These are phyloP conservation scores for Mystacides longicornis DNA, from an alignment of 2,888 invertebrate species.

Conservation along the genomic window DNA sequence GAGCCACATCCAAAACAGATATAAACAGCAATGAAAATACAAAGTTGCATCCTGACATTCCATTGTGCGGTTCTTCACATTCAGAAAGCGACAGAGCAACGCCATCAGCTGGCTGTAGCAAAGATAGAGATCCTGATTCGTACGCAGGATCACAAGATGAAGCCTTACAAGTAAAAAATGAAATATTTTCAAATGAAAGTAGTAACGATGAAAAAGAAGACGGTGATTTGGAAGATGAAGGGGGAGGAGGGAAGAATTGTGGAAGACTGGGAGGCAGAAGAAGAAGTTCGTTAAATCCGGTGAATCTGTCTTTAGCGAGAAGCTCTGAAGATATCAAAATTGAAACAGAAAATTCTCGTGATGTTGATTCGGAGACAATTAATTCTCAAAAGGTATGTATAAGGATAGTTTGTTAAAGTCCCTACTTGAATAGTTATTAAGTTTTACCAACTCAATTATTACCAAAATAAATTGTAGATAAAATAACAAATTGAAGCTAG, in stretches of 20 bases:
- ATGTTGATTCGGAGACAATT: constrained; percentile 48
- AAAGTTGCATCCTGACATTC: constrained; percentile 40
- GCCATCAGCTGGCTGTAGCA: constrained; percentile 45
- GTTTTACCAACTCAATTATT: no score
- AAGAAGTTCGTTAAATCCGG: constrained; percentile 73
- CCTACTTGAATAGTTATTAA: no score
- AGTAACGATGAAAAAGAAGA: constrained; percentile 49
- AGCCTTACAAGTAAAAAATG: constrained; percentile 46
- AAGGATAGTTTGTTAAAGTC: no score
- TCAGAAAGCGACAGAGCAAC: constrained; percentile 46
- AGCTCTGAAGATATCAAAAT: constrained; percentile 52
- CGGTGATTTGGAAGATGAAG: constrained; percentile 38
- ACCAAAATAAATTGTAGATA: no score
- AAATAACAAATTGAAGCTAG: no score
- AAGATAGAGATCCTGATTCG: constrained; percentile 36
- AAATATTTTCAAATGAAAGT: constrained; percentile 45
- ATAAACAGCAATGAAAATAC: constrained; percentile 49
- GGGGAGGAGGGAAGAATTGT: constrained; percentile 47
- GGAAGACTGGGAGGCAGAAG: constrained; percentile 51
- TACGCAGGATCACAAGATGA: constrained; percentile 36
- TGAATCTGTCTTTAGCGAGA: constrained; percentile 63
- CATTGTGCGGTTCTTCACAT: constrained; percentile 45
- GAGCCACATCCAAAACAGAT: constrained; percentile 45
- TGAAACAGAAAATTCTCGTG: constrained; percentile 49
- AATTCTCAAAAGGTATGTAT: constrained; percentile 45